phyloP scores from a whole-genome alignment of 2,113 vertebrate genomes.

The Engraulis encrasicolus region DNA sequence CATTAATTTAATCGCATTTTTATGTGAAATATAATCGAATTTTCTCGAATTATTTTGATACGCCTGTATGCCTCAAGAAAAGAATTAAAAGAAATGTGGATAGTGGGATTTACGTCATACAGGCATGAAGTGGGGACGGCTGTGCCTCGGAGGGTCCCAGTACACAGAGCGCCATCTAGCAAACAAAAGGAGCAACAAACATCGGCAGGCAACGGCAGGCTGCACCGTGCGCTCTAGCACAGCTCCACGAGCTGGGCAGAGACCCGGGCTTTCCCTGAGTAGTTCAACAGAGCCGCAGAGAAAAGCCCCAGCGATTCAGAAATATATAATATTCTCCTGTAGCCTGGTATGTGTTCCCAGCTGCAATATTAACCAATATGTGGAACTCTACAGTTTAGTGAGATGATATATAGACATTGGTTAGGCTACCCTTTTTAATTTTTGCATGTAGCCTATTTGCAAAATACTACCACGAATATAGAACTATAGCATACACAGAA shows the following conservation, averaged over 20 bases:
- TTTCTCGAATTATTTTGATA: not conserved
- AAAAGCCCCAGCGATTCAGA: not conserved
- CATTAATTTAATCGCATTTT: not conserved
- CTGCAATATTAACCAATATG: not conserved
- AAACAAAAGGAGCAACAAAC: constrained; percentile 83
- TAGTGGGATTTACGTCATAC: constrained; percentile 30
- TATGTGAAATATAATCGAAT: not conserved
- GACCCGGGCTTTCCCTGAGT: constrained; percentile 10
- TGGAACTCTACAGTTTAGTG: not conserved
- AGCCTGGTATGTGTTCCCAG: not conserved
- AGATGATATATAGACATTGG: not conserved
- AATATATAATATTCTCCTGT: not conserved
- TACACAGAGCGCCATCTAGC: constrained; percentile 96
- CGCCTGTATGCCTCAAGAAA: not conserved
- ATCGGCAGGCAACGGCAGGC: constrained; percentile 57
- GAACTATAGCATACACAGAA: not conserved
- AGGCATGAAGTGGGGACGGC: constrained; percentile 52
- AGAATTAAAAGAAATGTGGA: constrained; percentile 5
- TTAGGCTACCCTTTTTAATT: not conserved
- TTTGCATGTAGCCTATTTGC: not conserved
- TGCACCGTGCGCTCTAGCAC: constrained; percentile 34
- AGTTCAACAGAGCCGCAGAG: not conserved
- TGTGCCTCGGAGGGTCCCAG: constrained; percentile 77
- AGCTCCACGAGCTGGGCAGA: constrained; percentile 51
- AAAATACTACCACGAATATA: too few relatives aligned